These are phyloP conservation scores for Petrophora chlorosata DNA, from an alignment of 2,888 invertebrate genomes.

Conservation along the genomic window DNA sequence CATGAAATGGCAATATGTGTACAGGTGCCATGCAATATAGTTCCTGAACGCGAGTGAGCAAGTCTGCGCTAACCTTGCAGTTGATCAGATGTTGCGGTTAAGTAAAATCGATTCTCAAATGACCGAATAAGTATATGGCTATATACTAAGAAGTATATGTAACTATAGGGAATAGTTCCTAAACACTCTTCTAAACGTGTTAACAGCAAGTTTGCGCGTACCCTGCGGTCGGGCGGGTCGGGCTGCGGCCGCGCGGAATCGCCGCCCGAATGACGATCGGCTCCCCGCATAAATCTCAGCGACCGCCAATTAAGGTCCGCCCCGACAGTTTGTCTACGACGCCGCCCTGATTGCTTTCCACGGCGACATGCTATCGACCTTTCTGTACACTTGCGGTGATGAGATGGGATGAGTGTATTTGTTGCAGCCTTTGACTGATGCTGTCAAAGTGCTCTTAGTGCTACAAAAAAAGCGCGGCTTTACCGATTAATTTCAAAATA, in stretches of 20 bases:
- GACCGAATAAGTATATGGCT: too few relatives aligned
- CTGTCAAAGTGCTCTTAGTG: too few relatives aligned
- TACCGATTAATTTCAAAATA: too few relatives aligned
- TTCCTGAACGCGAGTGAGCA: too few relatives aligned
- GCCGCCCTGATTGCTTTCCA: slow-evolving; percentile 82
- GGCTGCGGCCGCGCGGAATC: slow-evolving; percentile 53
- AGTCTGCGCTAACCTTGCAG: too few relatives aligned
- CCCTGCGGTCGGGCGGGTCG: slow-evolving; percentile 41
- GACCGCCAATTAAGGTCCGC: slow-evolving; percentile 82
- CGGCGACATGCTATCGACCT: slow-evolving; percentile 36
- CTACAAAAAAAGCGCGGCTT: too few relatives aligned
- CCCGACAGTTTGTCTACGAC: slow-evolving; percentile 82
- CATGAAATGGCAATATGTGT: too few relatives aligned
- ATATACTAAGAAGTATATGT: too few relatives aligned
- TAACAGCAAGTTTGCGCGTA: slow-evolving; percentile 28
- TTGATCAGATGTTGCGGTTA: too few relatives aligned
- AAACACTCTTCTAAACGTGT: slow-evolving; percentile 17
- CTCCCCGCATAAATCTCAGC: slow-evolving; percentile 80
- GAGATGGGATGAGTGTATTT: slow-evolving; percentile 18
- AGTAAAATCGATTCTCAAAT: too few relatives aligned
- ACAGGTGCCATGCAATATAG: too few relatives aligned
- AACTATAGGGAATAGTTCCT: neutral
- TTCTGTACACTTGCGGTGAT: slow-evolving; percentile 25
- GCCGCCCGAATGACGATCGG: slow-evolving; percentile 70
- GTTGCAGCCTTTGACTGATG: neutral